Conservation (phyloP, 2,797 vertebrate genomes). For the Alouatta caraya region DNA sequence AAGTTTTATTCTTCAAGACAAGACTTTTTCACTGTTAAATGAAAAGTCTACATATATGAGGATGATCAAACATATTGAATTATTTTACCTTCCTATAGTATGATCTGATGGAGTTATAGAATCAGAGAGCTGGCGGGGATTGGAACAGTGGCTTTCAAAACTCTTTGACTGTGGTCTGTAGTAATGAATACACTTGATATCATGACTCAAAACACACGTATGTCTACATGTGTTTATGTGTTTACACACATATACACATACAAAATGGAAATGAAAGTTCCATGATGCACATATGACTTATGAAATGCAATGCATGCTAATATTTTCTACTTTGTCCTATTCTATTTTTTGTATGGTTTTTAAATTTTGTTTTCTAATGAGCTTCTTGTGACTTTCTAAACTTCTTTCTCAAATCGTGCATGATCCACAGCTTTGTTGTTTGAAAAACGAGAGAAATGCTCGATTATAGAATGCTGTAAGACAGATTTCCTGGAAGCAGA, state of each 20-base stretch:
- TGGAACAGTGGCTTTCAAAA: not conserved
- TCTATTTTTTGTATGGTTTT: not conserved
- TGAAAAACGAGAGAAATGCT: not conserved
- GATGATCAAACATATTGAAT: not conserved
- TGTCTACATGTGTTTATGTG: not conserved
- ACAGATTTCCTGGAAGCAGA: not conserved
- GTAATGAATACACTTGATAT: not conserved
- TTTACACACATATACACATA: not conserved
- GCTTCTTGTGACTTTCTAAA: not conserved
- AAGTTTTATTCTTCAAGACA: not conserved
- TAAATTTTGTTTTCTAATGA: not conserved
- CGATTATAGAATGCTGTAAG: not conserved
- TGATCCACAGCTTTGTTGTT: not conserved
- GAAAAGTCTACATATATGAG: not conserved
- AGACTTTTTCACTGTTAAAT: not conserved
- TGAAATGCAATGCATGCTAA: not conserved
- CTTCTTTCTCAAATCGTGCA: not conserved
- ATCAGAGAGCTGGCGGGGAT: not conserved
- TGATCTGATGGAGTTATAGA: not conserved
- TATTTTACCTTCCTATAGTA: not conserved
- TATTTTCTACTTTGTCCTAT: not conserved
- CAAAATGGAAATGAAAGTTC: not conserved
- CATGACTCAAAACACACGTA: not conserved
- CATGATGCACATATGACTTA: not conserved
- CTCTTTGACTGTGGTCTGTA: not conserved